Conservation (phyloP, 2,888 invertebrate species). For the Leptopilina myrica region DNA sequence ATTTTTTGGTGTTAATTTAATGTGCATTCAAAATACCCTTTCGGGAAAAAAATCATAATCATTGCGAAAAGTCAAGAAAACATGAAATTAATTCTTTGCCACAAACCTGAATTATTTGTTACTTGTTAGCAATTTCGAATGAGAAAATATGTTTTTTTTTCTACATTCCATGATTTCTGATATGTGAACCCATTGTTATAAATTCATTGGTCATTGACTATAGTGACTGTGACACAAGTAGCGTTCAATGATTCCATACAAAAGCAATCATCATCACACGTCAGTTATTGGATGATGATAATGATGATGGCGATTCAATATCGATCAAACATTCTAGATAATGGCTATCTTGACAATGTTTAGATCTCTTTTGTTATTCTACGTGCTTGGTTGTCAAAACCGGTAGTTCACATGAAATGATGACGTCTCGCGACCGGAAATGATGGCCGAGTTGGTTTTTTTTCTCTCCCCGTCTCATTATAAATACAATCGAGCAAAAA, state of each 20-base stretch:
- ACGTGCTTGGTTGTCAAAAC: conserved; percentile 13
- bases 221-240: neutral
- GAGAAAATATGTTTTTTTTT: neutral
- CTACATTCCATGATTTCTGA: neutral
- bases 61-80: no score
- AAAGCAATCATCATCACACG: conserved; percentile 30
- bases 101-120: neutral
- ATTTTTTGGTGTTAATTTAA: no score
- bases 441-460: conserved; percentile 18
- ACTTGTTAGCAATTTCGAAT: neutral
- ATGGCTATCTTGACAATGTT: conserved; percentile 43
- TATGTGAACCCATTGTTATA: conserved; percentile 32
- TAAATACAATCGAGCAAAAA: neutral
- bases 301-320: conserved; percentile 36
- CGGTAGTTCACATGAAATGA: conserved; percentile 18
- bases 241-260: conserved; percentile 36
- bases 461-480: conserved; percentile 19
- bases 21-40: no score
- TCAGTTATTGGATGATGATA: conserved; percentile 8
- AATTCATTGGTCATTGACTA: conserved; percentile 34
- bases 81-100: no score
- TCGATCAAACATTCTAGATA: conserved; percentile 60
- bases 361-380: conserved; percentile 12
- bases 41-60: no score
- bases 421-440: conserved; percentile 27